phyloP scores from a whole-genome alignment of 2,113 vertebrate genomes.

The Aepyceros melampus region DNA sequence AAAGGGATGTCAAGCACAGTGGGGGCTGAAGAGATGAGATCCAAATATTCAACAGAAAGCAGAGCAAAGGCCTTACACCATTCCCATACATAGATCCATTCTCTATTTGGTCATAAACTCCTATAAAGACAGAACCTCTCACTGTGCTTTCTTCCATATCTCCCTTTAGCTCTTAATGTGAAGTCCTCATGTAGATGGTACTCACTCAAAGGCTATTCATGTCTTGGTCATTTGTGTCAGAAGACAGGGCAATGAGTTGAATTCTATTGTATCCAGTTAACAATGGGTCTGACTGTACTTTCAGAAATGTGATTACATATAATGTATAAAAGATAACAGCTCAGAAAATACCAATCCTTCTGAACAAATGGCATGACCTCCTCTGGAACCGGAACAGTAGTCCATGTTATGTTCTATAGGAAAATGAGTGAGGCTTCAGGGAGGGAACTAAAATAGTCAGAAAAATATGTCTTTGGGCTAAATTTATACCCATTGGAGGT shows the following conservation, averaged over 20 bases:
- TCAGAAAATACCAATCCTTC: constrained; percentile 37
- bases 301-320: not conserved
- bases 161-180: constrained; percentile 23
- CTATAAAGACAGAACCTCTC: not conserved
- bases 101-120: constrained; percentile 21
- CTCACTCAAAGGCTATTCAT: not conserved
- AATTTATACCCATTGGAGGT: not conserved
- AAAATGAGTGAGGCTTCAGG: constrained; percentile 9
- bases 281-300: not conserved
- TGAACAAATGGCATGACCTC: not conserved
- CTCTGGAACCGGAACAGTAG: not conserved
- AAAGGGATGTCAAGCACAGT: constrained; percentile 33
- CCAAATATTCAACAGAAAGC: not conserved
- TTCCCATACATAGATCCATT: not conserved
- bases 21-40: constrained; percentile 17
- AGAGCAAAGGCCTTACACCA: constrained; percentile 4
- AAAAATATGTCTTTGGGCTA: constrained; percentile 29
- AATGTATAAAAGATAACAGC: constrained; percentile 40
- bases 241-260: constrained; percentile 8
- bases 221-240: constrained; percentile 13
- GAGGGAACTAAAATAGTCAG: constrained; percentile 50
- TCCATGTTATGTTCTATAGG: not conserved
- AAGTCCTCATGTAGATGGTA: not conserved
- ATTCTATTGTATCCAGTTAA: constrained; percentile 20
- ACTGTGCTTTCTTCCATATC: not conserved